phyloP scores from a whole-genome alignment of 2,888 invertebrate species.

The Dysmachus trigonus region DNA sequence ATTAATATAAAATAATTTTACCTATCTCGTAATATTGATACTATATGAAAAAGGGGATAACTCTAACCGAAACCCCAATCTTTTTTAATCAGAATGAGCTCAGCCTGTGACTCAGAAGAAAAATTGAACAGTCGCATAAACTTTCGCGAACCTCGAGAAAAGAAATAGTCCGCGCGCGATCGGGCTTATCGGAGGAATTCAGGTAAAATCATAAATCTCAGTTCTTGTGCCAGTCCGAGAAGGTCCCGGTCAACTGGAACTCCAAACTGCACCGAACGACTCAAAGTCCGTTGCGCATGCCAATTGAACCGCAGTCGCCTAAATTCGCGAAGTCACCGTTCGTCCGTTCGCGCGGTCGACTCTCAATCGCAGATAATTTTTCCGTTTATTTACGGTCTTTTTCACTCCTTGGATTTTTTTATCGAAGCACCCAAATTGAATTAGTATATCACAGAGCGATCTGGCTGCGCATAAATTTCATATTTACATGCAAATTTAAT shows the following conservation, averaged over 20 bases:
- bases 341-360: background rate
- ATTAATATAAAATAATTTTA: background rate
- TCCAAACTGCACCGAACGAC: background rate
- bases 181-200: conserved; percentile 13
- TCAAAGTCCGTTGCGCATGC: background rate
- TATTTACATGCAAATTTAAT: conserved; percentile 56
- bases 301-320: background rate
- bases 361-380: conserved; percentile 10
- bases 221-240: background rate
- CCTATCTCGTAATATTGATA: background rate
- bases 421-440: conserved; percentile 52
- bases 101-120: background rate
- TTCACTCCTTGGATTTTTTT: background rate
- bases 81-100: background rate
- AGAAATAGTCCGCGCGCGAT: background rate
- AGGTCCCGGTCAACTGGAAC: background rate
- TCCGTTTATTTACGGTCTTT: background rate
- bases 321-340: background rate
- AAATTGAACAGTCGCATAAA: background rate
- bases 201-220: conserved; percentile 31
- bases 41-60: background rate
- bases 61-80: background rate
- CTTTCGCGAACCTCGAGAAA: background rate
- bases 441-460: conserved; percentile 53
- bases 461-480: conserved; percentile 54